Evolutionary conservation across 1,140 invertebrate genomes (phyloP).

Genomic region (Penaeus chinensis): DNA sequence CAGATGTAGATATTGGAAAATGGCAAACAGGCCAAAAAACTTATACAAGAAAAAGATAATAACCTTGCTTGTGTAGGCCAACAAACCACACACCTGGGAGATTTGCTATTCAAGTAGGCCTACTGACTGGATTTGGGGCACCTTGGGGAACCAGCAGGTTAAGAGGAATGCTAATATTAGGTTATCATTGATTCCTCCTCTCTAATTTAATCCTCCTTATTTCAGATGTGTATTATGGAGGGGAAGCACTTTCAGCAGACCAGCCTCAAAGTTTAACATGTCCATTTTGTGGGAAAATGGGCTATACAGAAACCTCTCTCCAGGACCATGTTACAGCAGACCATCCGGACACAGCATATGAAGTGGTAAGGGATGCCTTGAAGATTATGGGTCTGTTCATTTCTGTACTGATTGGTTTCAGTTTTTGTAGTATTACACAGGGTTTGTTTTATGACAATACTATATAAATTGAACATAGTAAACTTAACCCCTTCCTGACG

Average conservation of each 20-base stretch:
- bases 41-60: too few species aligned
- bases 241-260: constrained; percentile 86
- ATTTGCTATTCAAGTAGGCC: too few species aligned
- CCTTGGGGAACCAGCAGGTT: neutral
- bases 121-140: too few species aligned
- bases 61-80: too few species aligned
- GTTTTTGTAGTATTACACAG: neutral
- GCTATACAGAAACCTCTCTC: constrained; percentile 90
- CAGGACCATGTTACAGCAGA: constrained; percentile 90
- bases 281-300: constrained; percentile 96
- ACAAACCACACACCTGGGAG: too few species aligned
- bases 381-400: neutral
- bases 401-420: neutral
- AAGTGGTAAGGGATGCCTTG: constrained; percentile 78
- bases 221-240: constrained; percentile 93
- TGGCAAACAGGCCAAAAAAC: too few species aligned
- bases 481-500: too few species aligned
- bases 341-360: constrained; percentile 85
- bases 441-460: too few species aligned
- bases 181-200: neutral
- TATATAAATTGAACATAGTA: too few species aligned
- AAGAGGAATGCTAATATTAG: neutral
- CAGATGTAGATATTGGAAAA: too few species aligned
- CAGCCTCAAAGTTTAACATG: constrained; percentile 96
- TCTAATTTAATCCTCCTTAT: constrained; percentile 65